Evolutionary conservation across 2,113 vertebrate genomes (phyloP), one percentile per base, ranked within the genome.

Genomic region (Xiphorhynchus elegans): DNA sequence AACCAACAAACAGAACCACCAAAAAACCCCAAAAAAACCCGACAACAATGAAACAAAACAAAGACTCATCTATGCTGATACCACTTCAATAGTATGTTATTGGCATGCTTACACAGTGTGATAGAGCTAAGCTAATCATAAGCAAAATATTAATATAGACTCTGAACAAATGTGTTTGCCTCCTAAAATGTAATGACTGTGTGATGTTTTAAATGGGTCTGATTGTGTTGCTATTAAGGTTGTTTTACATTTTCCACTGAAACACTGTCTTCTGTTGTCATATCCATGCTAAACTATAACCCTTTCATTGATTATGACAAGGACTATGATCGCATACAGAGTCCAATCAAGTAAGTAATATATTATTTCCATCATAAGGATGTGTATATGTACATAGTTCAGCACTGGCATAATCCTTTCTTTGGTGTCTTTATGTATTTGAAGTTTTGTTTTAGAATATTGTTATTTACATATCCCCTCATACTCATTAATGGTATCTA

Each of bases 91-190:
- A 87, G 53, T 80, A 74, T 93, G 69, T 59, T 95, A 60, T 40
- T 95, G 91, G 80, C 55, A 39, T 78, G 50, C 94, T 92, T 91
- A 56, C 39, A 23, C 35, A 50, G 59, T 77, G 79, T 84, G 90
- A 86, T 31, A 75, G 77, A 93, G 44, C 80, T 92, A 55, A 92
- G 64, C 33, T 93, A 97, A 97, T 96, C 84, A 63, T n/a, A 89
- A 50, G 44, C 91, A 87, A 84, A 95, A 84, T 84, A 89, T 80
- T 70, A 89, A 91, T 69, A 81, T 56, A 89, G 79, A 84, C 87
- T 76, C 59, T 92, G 86, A 92, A 86, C 79, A 95, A 95, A 94
- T 84, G 68, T 46, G 55, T 86, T 89, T 95, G 50, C 60, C 39
- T 95, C 89, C 76, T 52, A 60, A 90, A 90, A 81, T n/a, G 4